These are phyloP conservation scores for Apostichopus parvimensis DNA, from an alignment of 35 echinoderm and acorn worm genomes.

Conservation along the genomic window DNA sequence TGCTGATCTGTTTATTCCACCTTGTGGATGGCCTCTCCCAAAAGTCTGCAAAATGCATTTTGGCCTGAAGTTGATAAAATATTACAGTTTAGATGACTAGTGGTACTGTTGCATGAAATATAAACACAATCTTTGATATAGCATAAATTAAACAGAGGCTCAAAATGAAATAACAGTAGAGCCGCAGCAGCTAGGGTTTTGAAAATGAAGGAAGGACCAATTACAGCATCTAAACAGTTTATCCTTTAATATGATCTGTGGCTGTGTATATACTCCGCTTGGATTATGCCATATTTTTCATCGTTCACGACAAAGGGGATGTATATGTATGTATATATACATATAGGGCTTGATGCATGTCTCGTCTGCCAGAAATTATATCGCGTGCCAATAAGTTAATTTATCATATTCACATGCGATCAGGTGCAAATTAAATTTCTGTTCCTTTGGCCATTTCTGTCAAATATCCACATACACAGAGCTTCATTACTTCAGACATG, in stretches of 20 bases:
- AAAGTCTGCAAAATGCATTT: constrained; percentile 49
- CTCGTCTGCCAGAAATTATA: not conserved
- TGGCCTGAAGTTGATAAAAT: constrained; percentile 49
- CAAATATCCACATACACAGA: not conserved
- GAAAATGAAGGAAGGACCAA: constrained; percentile 10
- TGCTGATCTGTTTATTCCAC: constrained; percentile 15
- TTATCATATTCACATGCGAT: constrained; percentile 25
- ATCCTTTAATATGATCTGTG: constrained; percentile 35
- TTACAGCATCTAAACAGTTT: constrained; percentile 47
- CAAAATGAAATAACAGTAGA: not conserved
- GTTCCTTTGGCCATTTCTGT: not conserved
- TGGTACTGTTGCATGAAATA: constrained; percentile 53
- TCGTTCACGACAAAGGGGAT: constrained; percentile 7
- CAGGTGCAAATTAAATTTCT: constrained; percentile 8
- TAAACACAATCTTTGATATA: constrained; percentile 54
- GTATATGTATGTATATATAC: not conserved
- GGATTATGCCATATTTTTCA: constrained; percentile 37
- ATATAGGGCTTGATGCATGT: not conserved
- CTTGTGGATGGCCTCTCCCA: not conserved
- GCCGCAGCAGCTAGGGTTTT: not conserved
- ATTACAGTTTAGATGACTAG: constrained; percentile 47
- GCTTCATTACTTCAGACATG: constrained; percentile 4
- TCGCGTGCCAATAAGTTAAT: constrained; percentile 49
- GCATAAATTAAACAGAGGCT: constrained; percentile 41
- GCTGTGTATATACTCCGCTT: constrained; percentile 24